Conservation (phyloP, 2,888 invertebrate genomes). For the Thalpophila matura region DNA sequence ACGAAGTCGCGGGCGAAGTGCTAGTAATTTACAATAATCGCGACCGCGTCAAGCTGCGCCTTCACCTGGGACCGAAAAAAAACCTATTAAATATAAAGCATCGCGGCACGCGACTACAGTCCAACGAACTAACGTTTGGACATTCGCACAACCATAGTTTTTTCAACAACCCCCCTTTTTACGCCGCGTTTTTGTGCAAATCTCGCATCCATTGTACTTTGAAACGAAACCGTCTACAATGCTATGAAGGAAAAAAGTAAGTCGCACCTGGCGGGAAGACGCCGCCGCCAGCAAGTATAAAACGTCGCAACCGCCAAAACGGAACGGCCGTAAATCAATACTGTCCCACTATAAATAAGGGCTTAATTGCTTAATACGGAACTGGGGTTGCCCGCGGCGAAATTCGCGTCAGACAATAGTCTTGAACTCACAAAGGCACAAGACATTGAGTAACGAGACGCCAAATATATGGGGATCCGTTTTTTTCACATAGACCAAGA, state of each 20-base stretch:
- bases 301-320: constrained; percentile 75
- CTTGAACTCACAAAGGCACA: constrained; percentile 76
- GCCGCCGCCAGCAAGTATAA: constrained; percentile 56
- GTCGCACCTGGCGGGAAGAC: constrained; percentile 86
- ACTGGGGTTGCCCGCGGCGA: constrained; percentile 69
- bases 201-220: constrained; percentile 85
- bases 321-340: constrained; percentile 78
- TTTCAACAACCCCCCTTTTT: constrained; percentile 75
- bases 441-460: constrained; percentile 88
- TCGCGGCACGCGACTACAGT: constrained; percentile 83
- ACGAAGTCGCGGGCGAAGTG: too few relatives aligned
- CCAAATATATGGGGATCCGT: constrained; percentile 82
- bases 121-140: constrained; percentile 71
- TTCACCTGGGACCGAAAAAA: constrained; percentile 69
- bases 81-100: constrained; percentile 76
- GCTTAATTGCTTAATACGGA: constrained; percentile 80
- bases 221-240: constrained; percentile 82
- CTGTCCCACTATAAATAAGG: constrained; percentile 82
- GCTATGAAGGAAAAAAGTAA: constrained; percentile 76
- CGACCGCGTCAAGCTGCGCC: constrained; percentile 66
- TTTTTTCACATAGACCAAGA: constrained; percentile 76
- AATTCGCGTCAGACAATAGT: constrained; percentile 77
- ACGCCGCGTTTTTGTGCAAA: constrained; percentile 88
- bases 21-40: too few relatives aligned
- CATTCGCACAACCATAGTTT: constrained; percentile 69